These are phyloP conservation scores for Tanypteryx hageni DNA, from an alignment of 2,888 invertebrate species.

Conservation along the genomic window DNA sequence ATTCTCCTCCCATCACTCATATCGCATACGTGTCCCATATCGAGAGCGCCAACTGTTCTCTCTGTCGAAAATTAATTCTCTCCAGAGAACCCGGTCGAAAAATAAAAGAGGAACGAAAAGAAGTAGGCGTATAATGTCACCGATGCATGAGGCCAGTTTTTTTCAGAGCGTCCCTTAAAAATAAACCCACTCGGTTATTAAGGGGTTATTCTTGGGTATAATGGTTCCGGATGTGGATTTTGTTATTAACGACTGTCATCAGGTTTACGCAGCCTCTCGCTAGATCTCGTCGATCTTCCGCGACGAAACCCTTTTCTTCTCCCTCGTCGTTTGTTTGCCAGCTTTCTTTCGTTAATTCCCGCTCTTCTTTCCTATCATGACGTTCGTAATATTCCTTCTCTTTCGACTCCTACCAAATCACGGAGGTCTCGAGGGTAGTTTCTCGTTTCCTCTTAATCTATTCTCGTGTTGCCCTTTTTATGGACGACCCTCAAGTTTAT, in stretches of 20 bases:
- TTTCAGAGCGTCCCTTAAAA: background rate
- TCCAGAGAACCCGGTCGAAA: background rate
- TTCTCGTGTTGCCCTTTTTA: too few relatives aligned
- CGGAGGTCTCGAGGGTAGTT: background rate
- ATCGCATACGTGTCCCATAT: background rate
- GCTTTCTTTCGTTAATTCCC: background rate
- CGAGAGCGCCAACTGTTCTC: slow-evolving; percentile 23
- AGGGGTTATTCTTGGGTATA: background rate
- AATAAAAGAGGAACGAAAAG: background rate
- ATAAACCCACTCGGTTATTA: background rate
- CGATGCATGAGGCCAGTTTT: background rate
- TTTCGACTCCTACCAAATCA: background rate
- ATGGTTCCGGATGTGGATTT: slow-evolving; percentile 1
- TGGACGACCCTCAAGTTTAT: too few relatives aligned
- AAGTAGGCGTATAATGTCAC: background rate
- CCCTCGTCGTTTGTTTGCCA: background rate
- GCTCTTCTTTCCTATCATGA: too few relatives aligned
- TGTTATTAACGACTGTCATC: background rate
- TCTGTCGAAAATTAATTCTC: too few relatives aligned
- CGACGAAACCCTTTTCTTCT: background rate
- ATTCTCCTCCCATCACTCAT: too few relatives aligned
- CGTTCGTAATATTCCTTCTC: background rate
- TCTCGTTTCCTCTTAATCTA: background rate
- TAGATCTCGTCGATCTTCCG: background rate
- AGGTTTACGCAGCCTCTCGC: background rate